Conservation (phyloP, 1,140 invertebrate genomes). For the Psix sp. region DNA sequence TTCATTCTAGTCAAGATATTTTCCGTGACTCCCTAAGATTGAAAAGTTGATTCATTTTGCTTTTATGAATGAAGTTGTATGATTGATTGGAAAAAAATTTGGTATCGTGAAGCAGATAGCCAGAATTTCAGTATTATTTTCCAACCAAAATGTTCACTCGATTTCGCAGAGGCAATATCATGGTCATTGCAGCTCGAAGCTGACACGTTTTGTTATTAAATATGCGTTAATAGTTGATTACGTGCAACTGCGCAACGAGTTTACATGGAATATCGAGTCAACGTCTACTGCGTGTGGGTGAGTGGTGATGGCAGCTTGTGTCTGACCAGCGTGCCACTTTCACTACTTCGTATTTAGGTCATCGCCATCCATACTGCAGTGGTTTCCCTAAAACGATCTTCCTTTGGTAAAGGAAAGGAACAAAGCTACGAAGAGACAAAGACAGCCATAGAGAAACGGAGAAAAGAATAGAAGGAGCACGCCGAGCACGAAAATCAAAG, state of each 20-base stretch:
- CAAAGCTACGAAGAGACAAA: constrained; percentile 50
- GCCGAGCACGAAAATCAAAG: constrained; percentile 50
- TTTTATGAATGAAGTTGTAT: no score
- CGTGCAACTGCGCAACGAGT: constrained; percentile 45
- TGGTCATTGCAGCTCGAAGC: constrained; percentile 12
- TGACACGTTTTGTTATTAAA: constrained; percentile 44
- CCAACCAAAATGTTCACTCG: no score
- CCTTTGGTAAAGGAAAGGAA: constrained; percentile 42
- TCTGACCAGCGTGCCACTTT: constrained; percentile 76
- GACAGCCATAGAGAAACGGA: constrained; percentile 51
- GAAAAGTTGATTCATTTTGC: no score
- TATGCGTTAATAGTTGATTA: constrained; percentile 47
- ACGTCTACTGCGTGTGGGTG: constrained; percentile 54
- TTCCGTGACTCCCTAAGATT: no score
- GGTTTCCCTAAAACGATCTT: constrained; percentile 59
- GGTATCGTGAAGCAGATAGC: no score
- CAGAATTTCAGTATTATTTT: no score
- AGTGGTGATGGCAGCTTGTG: constrained; percentile 66
- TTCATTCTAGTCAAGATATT: not conserved
- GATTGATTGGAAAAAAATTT: no score
- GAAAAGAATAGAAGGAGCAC: constrained; percentile 34
- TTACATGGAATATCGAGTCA: constrained; percentile 43
- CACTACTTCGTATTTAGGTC: constrained; percentile 76
- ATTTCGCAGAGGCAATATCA: no score
- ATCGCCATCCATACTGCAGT: constrained; percentile 69